Percentiles rank a stretch among this genome's conserved stretches.
Evolutionary conservation across 1,140 invertebrate genomes (phyloP).

Genomic region (Oedothorax gibbosus): DNA sequence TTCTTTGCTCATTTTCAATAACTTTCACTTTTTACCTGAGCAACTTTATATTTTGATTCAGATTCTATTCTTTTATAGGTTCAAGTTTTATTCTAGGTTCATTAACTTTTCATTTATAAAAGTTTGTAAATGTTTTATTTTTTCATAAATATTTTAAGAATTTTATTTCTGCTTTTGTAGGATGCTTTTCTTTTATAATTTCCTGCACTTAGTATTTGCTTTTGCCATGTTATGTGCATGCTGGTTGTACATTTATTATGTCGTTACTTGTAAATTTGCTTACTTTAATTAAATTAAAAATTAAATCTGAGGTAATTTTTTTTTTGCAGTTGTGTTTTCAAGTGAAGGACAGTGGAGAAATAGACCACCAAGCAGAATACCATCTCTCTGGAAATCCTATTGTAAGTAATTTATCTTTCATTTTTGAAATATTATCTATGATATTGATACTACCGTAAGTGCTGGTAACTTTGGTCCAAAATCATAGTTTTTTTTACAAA

Average conservation of each 20-base stretch:
- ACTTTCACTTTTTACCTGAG: no score
- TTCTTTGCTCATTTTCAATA: no score
- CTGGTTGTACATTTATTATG: not conserved
- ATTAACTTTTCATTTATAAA: no score
- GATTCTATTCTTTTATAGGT: no score
- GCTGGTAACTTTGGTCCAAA: no score
- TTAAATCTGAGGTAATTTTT: not conserved
- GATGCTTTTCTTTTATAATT: not conserved
- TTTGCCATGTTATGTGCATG: not conserved
- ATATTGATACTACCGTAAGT: no score
- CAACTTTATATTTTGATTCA: no score
- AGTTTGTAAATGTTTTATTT: no score
- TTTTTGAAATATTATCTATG: not conserved
- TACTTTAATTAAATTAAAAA: not conserved
- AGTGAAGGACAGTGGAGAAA: constrained; percentile 56
- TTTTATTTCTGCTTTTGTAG: not conserved
- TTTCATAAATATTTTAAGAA: not conserved
- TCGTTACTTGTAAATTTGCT: not conserved
- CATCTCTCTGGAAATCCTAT: constrained; percentile 66
- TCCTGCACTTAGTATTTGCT: not conserved
- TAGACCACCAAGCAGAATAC: constrained; percentile 58
- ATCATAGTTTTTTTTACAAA: no score
- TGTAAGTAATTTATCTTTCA: constrained; percentile 61
- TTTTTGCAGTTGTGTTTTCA: constrained; percentile 54
- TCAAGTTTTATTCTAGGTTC: no score